Percentiles rank a stretch among this genome's conserved stretches.
Evolutionary conservation across 2,113 vertebrate genomes (phyloP).

Genomic region (Prochilodus magdalenae): DNA sequence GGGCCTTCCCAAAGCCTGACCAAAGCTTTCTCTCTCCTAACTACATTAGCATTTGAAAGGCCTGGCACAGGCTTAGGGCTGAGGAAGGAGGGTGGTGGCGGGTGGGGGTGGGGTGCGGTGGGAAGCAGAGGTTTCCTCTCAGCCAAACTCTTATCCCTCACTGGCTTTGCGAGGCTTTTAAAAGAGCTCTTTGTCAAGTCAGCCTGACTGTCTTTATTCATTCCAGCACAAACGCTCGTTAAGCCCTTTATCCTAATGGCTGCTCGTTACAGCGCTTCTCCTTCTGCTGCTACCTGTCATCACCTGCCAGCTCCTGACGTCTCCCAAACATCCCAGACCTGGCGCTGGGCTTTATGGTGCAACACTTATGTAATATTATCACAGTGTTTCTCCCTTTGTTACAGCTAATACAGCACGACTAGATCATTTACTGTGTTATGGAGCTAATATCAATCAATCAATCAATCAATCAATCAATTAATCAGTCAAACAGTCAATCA

Average conservation of each 20-base stretch:
- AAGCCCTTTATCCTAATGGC: conserved; percentile 18
- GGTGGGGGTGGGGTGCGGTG: conserved; percentile 27
- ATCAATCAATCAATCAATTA: too few relatives aligned
- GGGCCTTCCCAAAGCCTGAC: conserved; percentile 19
- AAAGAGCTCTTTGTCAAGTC: conserved; percentile 51
- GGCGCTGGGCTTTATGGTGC: background rate
- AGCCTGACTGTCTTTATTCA: conserved; percentile 34
- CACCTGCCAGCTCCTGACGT: background rate
- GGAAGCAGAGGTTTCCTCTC: conserved; percentile 44
- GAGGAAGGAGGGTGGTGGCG: background rate
- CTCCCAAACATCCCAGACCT: conserved; percentile 10
- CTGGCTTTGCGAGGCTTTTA: conserved; percentile 35
- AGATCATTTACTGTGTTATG: too few relatives aligned
- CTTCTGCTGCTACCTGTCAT: conserved; percentile 18
- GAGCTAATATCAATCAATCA: too few relatives aligned
- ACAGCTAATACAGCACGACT: too few relatives aligned
- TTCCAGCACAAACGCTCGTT: conserved; percentile 10
- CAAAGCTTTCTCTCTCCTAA: background rate
- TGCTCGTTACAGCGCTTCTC: background rate
- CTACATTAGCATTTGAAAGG: conserved; percentile 60
- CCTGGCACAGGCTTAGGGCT: conserved; percentile 10
- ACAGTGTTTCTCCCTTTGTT: background rate
- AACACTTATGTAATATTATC: background rate
- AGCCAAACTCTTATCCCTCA: conserved; percentile 49
- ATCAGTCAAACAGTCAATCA: too few relatives aligned